phyloP scores from a whole-genome alignment of 2,888 invertebrate genomes.

The Thereva unica region DNA sequence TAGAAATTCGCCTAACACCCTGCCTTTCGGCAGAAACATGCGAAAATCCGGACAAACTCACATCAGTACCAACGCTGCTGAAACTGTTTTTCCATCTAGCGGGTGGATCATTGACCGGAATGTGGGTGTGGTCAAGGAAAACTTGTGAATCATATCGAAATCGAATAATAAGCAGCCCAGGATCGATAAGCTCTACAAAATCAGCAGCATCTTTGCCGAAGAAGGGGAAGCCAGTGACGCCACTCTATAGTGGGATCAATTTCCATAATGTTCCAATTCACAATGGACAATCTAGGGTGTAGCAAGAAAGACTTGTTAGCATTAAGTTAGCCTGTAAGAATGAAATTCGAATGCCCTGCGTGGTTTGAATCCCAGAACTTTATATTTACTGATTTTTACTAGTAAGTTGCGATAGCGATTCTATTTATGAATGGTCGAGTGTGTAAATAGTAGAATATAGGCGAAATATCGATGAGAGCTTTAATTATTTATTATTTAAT shows the following conservation, averaged over 20 bases:
- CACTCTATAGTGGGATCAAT: conserved; percentile 56
- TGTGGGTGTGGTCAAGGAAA: conserved; percentile 59
- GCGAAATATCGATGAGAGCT: no score
- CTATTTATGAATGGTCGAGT: no score
- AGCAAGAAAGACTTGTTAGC: conserved; percentile 45
- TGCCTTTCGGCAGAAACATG: conserved; percentile 54
- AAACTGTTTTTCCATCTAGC: conserved; percentile 54
- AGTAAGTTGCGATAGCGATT: no score
- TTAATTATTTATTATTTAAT: no score
- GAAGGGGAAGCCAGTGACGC: conserved; percentile 49
- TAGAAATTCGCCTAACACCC: conserved; percentile 49
- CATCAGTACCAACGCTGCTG: conserved; percentile 51
- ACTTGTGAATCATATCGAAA: conserved; percentile 57
- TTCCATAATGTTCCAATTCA: conserved; percentile 57
- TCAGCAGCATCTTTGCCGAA: conserved; percentile 50
- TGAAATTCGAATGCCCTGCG: no score
- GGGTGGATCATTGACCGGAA: conserved; percentile 56
- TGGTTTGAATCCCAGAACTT: no score
- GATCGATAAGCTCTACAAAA: conserved; percentile 43
- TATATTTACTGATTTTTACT: no score
- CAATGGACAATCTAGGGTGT: conserved; percentile 52
- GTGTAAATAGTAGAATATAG: no score
- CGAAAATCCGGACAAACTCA: conserved; percentile 45
- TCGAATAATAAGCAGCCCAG: conserved; percentile 43
- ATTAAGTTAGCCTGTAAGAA: background rate